Base-by-base conservation (phyloP, 2,113 vertebrate species). In the Cacatua alba region DNA sequence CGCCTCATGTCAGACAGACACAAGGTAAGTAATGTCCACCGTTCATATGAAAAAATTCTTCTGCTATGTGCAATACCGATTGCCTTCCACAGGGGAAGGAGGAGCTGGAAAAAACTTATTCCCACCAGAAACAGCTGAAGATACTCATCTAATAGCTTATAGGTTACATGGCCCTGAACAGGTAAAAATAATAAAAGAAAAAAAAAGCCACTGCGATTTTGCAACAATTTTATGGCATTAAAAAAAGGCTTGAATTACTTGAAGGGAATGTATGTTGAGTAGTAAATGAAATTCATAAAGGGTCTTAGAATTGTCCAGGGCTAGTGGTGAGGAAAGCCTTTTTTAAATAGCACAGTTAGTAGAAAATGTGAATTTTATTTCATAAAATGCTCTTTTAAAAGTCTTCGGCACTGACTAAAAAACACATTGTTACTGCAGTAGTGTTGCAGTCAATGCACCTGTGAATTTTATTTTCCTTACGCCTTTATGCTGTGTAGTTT, bases 241-340 rank as follows among this genome's bases (percentile, higher is more conserved):
- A 75, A 90, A 96, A 96, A 92, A 88, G 46, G 59, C 80, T 86
- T 57, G 31, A 57, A 57, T 72, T 65, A 77, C 65, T 79, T 82
- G 55, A 91, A 88, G 43, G 15, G 72, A 90, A 57, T 35, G 31
- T 44, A 79, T 86, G 78, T 82, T 46, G 71, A 72, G 28, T 63
- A 92, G 60, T 75, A 89, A 95, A 95, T 76, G 21, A 91, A 95
- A 94, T 44, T 86, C 18, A 46, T 64, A 64, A 78, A 91, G 90
- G 39, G 7, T 59, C 57, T 79, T 95, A 91, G 77, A 81, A 91
- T 15, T 13, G 21, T 94, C 71, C 78, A 87, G 65, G 37, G 26
- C 16, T 19, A 25, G 7, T 70, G 28, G 60, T 31, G 44, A 96
- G 21, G 48, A 91, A 95, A 86, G 16, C 26, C 55, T 84, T 68